Base-by-base conservation (phyloP, 1,140 invertebrate genomes). In the Drosophila sp. region DNA sequence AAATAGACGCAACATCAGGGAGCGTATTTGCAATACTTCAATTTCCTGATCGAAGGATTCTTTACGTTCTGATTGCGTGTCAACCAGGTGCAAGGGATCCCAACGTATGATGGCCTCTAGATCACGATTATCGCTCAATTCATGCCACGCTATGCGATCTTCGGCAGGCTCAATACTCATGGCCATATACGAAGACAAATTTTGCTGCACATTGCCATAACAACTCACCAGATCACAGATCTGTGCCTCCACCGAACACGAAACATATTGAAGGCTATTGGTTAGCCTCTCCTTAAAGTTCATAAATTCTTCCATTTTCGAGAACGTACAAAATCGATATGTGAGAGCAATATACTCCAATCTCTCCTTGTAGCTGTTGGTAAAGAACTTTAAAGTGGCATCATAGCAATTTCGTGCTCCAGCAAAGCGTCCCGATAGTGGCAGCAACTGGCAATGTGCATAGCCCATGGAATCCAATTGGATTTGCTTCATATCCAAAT, bases 241-340 rank as follows among this genome's bases (percentile, higher is more conserved):
- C 92, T 96, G 95, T 67, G 95, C 95, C 92, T 98, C 97, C 23
- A 96, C 94, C 1, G 95, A 95, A 17, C 95, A 95, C 69, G 94
- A 93, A 6, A 95, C 95, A 92, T 96, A 96, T 92, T 98, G 96
- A 56, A 97, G 93, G 66, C 98, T 98, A 82, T 96, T 95, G 69
- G 96, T 95, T 38, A 99, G 92, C 65, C 95, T 93, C 86, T 96
- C 95, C 78, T 95, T 94, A 86, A 98, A 97, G 80, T 97, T 95
- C 66, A 97, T 95, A 92, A 99, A 97, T 92, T 99, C 97, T 76
- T 96, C 94, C 78, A 99, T 95, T 94, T 98, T 98, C 61, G 96
- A 94, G 93, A 98, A 98, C 41, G 97, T 98, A 10, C 98, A 98
- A 92, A 96, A 98, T 90, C 98, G 98, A 92, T 98, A 99, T 2